Conservation (phyloP, 2,797 vertebrate genomes). For the Valencia hispanica region DNA sequence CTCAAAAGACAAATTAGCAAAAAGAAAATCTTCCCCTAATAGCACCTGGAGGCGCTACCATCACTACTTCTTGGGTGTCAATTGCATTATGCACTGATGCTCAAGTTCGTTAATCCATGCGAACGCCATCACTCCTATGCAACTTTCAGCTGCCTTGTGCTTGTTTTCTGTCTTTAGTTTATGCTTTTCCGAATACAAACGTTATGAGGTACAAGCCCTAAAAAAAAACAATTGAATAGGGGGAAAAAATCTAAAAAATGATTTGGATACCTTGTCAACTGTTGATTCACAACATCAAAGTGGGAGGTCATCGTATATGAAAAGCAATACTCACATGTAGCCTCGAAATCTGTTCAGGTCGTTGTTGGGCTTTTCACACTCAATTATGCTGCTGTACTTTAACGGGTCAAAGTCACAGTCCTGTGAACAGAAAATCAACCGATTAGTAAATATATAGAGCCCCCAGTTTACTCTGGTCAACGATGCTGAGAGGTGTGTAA, state of each 20-base stretch:
- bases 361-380: conserved; percentile 98
- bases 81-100: not conserved
- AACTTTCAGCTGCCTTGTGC: no score
- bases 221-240: not conserved
- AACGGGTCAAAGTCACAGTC: conserved; percentile 94
- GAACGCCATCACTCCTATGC: no score
- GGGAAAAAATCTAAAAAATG: not conserved
- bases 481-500: not conserved
- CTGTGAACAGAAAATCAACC: conserved; percentile 75
- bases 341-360: conserved; percentile 94
- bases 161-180: no score
- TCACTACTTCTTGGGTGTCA: not conserved
- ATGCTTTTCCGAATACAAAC: not conserved
- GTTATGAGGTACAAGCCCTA: not conserved
- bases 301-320: not conserved
- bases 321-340: conserved; percentile 86
- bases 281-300: not conserved
- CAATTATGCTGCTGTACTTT: conserved; percentile 92
- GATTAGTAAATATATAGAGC: not conserved
- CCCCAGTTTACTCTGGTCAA: not conserved
- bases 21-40: not conserved
- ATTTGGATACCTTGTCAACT: not conserved
- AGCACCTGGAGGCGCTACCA: not conserved
- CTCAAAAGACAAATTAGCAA: not conserved
- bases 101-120: not conserved